Conservation (phyloP, 2,797 vertebrate genomes). For the Echiichthys vipera region DNA sequence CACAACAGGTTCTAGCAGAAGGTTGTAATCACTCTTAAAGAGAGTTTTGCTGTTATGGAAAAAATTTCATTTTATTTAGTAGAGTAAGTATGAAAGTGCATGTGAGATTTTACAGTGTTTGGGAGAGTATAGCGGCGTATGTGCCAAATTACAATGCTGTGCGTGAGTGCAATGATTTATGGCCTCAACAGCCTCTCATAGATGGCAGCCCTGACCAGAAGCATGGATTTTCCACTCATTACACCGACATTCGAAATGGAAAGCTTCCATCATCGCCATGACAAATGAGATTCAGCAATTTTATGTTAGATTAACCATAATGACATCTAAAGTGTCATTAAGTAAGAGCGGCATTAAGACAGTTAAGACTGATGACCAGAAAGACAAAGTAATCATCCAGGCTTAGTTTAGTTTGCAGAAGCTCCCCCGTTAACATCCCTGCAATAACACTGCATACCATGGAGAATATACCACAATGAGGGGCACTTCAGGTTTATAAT, state of each 20-base stretch:
- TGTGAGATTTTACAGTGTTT: neutral
- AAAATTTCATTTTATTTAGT: neutral
- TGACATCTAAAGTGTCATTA: slow-evolving; percentile 37
- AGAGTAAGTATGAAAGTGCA: neutral
- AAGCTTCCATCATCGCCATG: slow-evolving; percentile 34
- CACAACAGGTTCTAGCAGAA: no score
- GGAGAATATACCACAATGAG: neutral
- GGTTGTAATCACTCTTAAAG: neutral
- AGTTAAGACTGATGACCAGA: slow-evolving; percentile 24
- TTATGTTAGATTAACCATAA: slow-evolving; percentile 41
- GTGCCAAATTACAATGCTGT: neutral
- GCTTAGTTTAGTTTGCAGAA: slow-evolving; percentile 1
- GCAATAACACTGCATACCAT: no score
- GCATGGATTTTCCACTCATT: slow-evolving; percentile 60
- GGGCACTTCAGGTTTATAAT: neutral
- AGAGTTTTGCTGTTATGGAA: neutral
- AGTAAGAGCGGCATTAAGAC: slow-evolving; percentile 25
- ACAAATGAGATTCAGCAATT: slow-evolving; percentile 24
- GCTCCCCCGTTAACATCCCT: neutral
- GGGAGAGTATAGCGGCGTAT: neutral
- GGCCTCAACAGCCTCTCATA: slow-evolving; percentile 1
- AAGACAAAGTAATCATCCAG: slow-evolving; percentile 31
- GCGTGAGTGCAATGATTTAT: slow-evolving; percentile 14
- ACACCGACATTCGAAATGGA: slow-evolving; percentile 33
- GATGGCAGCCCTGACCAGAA: slow-evolving; percentile 1